Evolutionary conservation across 2,888 invertebrate genomes (phyloP).

Genomic region (Glaucopsyche alexis): DNA sequence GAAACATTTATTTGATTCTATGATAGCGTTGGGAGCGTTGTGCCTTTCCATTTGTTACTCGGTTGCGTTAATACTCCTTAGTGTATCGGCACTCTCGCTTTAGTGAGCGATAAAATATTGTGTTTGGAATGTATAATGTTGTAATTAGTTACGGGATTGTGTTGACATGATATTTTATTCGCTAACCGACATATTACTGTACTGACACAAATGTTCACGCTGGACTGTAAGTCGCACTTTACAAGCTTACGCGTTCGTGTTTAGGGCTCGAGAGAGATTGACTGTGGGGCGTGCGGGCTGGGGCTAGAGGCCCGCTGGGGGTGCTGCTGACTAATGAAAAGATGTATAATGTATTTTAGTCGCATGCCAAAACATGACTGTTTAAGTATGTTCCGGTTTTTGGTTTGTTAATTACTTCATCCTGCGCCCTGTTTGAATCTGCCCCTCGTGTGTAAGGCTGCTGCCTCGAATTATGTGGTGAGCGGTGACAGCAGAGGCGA

Average conservation of each 20-base stretch:
- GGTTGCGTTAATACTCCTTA: conserved; percentile 30
- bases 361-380: background rate
- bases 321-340: background rate
- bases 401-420: background rate
- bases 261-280: conserved; percentile 16
- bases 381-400: background rate
- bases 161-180: conserved; percentile 24
- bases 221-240: conserved; percentile 21
- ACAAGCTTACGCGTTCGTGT: conserved; percentile 16
- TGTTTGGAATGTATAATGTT: conserved; percentile 21
- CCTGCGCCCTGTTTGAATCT: background rate
- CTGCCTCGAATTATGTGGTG: too few relatives aligned
- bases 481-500: too few relatives aligned
- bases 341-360: background rate
- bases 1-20: conserved; percentile 20
- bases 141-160: conserved; percentile 2
- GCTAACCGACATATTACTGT: conserved; percentile 21
- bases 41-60: conserved; percentile 30
- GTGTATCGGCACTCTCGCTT: conserved; percentile 25
- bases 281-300: background rate
- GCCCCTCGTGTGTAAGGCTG: background rate
- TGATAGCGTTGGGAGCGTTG: conserved; percentile 29
- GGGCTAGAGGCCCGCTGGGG: background rate
- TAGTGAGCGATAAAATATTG: conserved; percentile 26
- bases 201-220: conserved; percentile 17